Conservation (phyloP, 2,888 invertebrate species). For the Rotaria socialis region DNA sequence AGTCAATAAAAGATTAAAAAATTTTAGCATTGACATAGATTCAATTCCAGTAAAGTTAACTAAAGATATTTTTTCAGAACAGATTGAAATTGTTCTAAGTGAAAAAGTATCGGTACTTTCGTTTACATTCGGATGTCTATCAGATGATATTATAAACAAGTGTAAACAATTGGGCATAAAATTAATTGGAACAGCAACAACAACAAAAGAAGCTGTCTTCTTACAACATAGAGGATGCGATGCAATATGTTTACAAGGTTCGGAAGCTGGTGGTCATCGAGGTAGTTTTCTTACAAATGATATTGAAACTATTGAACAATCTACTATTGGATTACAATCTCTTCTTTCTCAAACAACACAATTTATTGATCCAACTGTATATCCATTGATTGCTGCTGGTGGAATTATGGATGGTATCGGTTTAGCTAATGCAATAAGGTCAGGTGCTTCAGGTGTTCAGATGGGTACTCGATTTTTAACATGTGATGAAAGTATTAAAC, state of each 20-base stretch:
- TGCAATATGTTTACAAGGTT: slow-evolving; percentile 30
- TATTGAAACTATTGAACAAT: background rate
- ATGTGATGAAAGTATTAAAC: background rate
- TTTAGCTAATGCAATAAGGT: background rate
- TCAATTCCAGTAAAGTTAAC: background rate
- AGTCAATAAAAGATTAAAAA: background rate
- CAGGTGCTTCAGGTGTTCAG: slow-evolving; percentile 20
- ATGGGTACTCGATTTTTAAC: slow-evolving; percentile 4
- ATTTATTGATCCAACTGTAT: background rate
- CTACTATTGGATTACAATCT: background rate
- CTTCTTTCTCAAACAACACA: background rate
- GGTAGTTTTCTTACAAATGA: slow-evolving; percentile 7
- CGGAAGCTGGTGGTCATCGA: slow-evolving; percentile 33
- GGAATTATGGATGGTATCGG: slow-evolving; percentile 3
- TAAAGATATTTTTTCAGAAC: background rate
- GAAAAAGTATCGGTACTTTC: background rate
- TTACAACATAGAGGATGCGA: slow-evolving; percentile 15
- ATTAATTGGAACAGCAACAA: slow-evolving; percentile 29
- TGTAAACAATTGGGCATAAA: background rate
- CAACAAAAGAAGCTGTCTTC: background rate
- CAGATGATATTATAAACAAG: background rate
- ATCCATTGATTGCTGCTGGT: slow-evolving; percentile 35
- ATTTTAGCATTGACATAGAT: background rate
- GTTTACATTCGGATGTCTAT: background rate
- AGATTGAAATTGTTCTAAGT: background rate